Conservation (phyloP, 2,113 vertebrate species). For the Nansenia antarctica region DNA sequence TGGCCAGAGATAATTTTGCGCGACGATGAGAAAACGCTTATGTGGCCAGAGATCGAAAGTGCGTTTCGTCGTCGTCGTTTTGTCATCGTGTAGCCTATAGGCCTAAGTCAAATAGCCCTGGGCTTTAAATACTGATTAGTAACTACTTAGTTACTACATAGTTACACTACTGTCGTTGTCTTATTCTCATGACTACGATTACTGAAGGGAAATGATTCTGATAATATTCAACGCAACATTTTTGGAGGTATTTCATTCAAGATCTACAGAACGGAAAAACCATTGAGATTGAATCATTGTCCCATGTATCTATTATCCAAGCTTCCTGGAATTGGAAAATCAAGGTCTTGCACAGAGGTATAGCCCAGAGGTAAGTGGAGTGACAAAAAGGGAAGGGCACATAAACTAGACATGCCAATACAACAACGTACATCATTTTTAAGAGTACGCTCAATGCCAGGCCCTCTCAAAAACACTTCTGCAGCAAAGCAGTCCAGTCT, state of each 20-base stretch:
- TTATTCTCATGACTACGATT: too few relatives aligned
- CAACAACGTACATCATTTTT: background rate
- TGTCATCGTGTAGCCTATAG: too few relatives aligned
- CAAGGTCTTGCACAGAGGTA: background rate
- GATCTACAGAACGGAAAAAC: too few relatives aligned
- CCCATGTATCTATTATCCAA: constrained; percentile 1
- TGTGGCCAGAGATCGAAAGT: too few relatives aligned
- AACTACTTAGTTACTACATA: too few relatives aligned
- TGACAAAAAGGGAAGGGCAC: background rate
- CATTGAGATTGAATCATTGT: background rate
- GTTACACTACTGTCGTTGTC: too few relatives aligned
- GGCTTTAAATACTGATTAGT: too few relatives aligned
- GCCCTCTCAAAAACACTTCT: background rate
- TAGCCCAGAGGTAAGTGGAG: background rate
- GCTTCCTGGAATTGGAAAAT: constrained; percentile 10
- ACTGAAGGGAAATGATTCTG: background rate
- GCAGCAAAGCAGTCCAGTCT: constrained; percentile 2
- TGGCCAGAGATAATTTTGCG: too few relatives aligned
- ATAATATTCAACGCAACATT: background rate
- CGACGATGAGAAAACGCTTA: too few relatives aligned
- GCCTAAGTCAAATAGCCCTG: too few relatives aligned
- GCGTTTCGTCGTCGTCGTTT: too few relatives aligned
- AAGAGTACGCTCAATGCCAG: too few relatives aligned
- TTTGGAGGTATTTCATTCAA: background rate
- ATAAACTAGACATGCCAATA: background rate